Evolutionary conservation across 2,888 invertebrate genomes (phyloP).

Genomic region (Caenorhabditis angaria): DNA sequence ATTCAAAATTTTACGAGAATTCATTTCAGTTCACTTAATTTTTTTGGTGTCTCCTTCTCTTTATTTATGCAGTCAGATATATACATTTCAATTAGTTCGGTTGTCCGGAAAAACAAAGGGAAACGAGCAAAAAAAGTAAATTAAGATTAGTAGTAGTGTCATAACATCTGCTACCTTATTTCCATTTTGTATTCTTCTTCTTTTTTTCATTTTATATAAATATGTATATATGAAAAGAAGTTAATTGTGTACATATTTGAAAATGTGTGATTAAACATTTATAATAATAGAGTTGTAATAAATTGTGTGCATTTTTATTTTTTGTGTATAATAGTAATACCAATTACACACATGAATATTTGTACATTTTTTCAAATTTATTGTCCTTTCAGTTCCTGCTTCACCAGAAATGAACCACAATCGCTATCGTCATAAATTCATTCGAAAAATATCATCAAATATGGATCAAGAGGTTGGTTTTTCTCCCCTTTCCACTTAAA

Average conservation of each 20-base stretch:
- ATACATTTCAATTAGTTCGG: neutral
- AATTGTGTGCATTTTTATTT: no score
- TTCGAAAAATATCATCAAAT: neutral
- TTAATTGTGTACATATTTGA: neutral
- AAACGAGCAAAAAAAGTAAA: neutral
- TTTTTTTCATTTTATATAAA: neutral
- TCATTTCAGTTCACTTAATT: neutral
- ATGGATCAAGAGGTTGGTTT: neutral
- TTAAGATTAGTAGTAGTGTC: conserved; percentile 1
- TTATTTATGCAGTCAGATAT: neutral
- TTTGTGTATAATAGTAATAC: no score
- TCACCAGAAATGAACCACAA: no score
- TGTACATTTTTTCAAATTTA: no score
- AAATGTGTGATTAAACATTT: no score
- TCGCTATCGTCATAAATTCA: neutral
- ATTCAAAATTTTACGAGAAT: no score
- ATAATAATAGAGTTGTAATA: no score
- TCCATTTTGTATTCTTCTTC: neutral
- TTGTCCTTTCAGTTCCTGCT: no score
- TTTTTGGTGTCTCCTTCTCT: neutral
- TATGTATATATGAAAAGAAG: neutral
- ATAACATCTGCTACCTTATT: conserved; percentile 4
- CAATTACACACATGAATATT: neutral
- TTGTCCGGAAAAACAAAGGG: neutral
- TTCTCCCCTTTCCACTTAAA: no score